Evolutionary conservation across 2,797 vertebrate genomes (phyloP), one percentile per base, ranked within the genome.

Genomic region (Coluber constrictor): DNA sequence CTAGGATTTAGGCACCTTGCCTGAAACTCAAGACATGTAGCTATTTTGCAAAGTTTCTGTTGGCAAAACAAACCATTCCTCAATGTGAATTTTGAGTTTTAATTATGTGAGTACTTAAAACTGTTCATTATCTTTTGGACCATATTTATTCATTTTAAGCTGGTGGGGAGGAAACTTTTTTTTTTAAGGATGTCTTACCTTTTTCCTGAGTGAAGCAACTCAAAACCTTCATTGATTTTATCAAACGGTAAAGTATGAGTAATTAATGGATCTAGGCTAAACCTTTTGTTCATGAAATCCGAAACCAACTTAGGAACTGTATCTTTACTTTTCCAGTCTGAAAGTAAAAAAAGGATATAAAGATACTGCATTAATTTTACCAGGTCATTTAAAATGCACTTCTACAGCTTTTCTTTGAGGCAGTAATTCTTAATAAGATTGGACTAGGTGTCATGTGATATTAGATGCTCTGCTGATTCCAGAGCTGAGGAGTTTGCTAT

Each of bases 211-310:
- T 97, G 97, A 97, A 99, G 98, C 93, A 99, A 96, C 9, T 98
- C 97, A 95, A 99, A 98, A 90, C 98, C 98, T 86, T 99, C 98
- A 23, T 98, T 98, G 96, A 99, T 96, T 90, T 98, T 96, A 43
- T 97, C 95, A 94, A 98, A 97, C 92, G 96, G 96, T 97, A 99
- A 97, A 7, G 95, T 98, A 92, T 99, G 98, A 13, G 98, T 99
- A 95, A 99, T 98, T 96, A 99, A 98, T 91, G 98, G 98, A 87
- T 99, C 98, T 95, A 99, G 63, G 96, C 97, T 98, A 95, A 99
- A 93, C 93, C 98, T 99, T 91, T 98, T 98, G 57, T 97, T 97
- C 97, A 99, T 96, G 96, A 98, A 98, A 91, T 98, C 98, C 86
- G 95, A 93, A 59, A 98, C 98, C 93, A 99, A 95, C 90, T 97